Evolutionary conservation across 2,888 invertebrate species (phyloP), one percentile per base, ranked within the genome.

Genomic region (Lithosia quadra): DNA sequence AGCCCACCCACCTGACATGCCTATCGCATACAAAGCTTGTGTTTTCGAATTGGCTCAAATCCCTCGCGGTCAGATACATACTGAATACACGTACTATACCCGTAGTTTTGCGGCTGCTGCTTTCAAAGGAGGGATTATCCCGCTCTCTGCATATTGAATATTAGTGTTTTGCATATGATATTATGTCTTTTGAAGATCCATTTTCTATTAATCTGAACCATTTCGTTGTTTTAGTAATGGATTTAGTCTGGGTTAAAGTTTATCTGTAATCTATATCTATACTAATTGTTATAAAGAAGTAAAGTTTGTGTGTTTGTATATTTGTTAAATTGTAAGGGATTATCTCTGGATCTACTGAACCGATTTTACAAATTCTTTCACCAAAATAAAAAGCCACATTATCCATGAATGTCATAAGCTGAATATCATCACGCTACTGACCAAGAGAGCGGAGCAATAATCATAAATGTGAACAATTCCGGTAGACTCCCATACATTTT

Each of bases 111-210:
- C 13, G 58, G 58, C 53, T n/a, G 15, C 60, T 65, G 68, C 49
- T 68, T 64, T 75, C 73, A 75, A 73, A 73, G 78, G 78, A 69
- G 64, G 75, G 78, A 79, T 78, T 79, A 79, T 64, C 53, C 21
- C 58, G 57, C 21, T n/a, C 22, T 56, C 73, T 71, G 61, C 68
- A 73, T 79, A 79, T 78, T 77, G 71, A 71, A 78, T 78, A 79
- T 77, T 73, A 75, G 65, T 58, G 70, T 72, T 78, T 78, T 78
- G 70, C 77, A 79, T 78, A 69, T 64, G 62, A n/a, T n/a, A n/a
- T 69, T 69, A 77, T 69, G 60, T 72, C 62, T 71, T 34, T 61
- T 56, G 59, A 28, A 66, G 61, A 60, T 65, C 63, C 65, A 65
- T 49, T 61, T 66, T 53, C 66, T 68, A 28, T 28, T 28, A 74